Percentiles rank a stretch among this genome's conserved stretches.
phyloP scores from a whole-genome alignment of 2,888 invertebrate species.

The Erebia ligea region DNA sequence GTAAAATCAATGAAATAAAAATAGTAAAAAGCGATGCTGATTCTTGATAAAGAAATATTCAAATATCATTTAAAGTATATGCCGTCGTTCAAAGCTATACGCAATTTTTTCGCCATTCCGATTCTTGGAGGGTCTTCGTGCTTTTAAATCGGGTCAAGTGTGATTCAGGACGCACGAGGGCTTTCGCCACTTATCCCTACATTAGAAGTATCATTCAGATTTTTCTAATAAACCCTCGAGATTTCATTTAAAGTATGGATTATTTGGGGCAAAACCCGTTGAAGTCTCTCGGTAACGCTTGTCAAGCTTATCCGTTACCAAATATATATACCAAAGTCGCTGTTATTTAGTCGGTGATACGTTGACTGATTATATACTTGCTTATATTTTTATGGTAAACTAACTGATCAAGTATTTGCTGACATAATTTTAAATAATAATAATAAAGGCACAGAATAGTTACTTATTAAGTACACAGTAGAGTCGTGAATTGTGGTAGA shows the following conservation, averaged over 20 bases:
- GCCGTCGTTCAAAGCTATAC: conserved; percentile 23
- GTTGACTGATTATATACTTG: no score
- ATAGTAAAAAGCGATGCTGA: no score
- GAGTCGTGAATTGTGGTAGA: no score
- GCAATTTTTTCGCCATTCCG: conserved; percentile 34
- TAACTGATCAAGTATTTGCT: no score
- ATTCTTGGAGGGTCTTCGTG: conserved; percentile 29
- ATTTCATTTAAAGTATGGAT: conserved; percentile 27
- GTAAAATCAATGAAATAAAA: no score
- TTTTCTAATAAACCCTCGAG: conserved; percentile 33
- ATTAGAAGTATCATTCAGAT: conserved; percentile 35
- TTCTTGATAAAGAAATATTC: neutral
- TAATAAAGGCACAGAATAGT: no score
- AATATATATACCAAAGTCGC: no score
- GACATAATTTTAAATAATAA: no score
- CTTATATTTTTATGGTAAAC: no score
- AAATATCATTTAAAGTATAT: neutral
- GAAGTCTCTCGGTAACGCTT: neutral
- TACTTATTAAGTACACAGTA: no score
- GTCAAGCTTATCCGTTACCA: neutral
- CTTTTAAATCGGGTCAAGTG: conserved; percentile 38
- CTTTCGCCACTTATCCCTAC: conserved; percentile 32
- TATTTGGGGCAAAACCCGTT: conserved; percentile 10
- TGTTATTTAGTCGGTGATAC: no score
- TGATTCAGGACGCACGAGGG: conserved; percentile 32